Percentiles rank a stretch among this genome's conserved stretches.
These are phyloP conservation scores for Etia nguti DNA, from an alignment of 2,113 vertebrate genomes.

Conservation along the genomic window DNA sequence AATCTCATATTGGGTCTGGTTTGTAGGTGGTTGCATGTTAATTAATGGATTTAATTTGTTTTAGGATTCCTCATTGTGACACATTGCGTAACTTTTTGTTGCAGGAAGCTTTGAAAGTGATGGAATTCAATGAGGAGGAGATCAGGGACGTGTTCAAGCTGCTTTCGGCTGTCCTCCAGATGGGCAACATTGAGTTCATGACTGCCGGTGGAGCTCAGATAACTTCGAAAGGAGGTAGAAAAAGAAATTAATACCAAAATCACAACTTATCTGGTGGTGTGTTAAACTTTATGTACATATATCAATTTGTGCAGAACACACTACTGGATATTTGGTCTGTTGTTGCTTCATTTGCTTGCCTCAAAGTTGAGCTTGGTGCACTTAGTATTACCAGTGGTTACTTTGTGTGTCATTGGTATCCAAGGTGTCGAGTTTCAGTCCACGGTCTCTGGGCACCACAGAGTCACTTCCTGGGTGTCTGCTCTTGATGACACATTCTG, in stretches of 20 bases:
- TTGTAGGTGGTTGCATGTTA: neutral
- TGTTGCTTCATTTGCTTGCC: neutral
- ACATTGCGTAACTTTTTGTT: neutral
- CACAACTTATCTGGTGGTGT: neutral
- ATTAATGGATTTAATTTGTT: neutral
- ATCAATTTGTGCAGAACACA: neutral
- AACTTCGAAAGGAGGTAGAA: conserved; percentile 82
- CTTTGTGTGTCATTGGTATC: neutral
- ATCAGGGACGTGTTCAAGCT: conserved; percentile 86
- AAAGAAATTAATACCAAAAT: neutral
- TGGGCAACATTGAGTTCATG: conserved; percentile 91
- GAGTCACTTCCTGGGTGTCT: neutral
- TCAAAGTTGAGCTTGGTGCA: neutral
- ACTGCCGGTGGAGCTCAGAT: conserved; percentile 88
- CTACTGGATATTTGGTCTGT: neutral
- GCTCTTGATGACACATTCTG: too few species aligned
- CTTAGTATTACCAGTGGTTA: neutral
- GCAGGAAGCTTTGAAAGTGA: conserved; percentile 84
- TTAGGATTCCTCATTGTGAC: neutral
- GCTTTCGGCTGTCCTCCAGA: conserved; percentile 85
- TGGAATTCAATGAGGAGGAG: conserved; percentile 86
- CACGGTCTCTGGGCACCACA: neutral
- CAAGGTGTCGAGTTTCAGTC: neutral
- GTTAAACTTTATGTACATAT: neutral
- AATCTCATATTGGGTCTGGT: neutral